Evolutionary conservation across 2,888 invertebrate genomes (phyloP), one percentile per base, ranked within the genome.

Genomic region (Chymomyza procnemis): DNA sequence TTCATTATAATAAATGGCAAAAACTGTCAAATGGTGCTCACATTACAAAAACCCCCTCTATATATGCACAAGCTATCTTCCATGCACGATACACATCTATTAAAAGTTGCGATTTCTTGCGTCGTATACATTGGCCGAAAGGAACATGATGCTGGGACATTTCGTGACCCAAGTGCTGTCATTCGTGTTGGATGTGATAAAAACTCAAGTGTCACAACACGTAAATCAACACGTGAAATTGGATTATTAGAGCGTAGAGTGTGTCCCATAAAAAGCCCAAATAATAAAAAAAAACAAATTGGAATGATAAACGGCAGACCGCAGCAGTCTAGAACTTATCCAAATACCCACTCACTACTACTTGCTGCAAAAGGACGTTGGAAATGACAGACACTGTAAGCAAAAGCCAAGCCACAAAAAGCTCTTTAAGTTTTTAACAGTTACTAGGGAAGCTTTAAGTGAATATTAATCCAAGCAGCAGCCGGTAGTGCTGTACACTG

Each of bases 171-270:
- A 41, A 12, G 34, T 41, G 34, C 34, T 9, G 34, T 41, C 34
- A 12, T 41, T 12, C 16, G 19, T 50, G 50, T 18, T 50, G 50
- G 50, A 19, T 50, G 16, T 4, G 19, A 18, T 21, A 26, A 19
- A 26, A 48, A 18, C 67, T 66, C 55, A 64, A 74, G 63, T 78
- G 71, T 77, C 72, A 64, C 59, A 67, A 73, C 66, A 73, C 64
- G 70, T 70, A 70, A 82, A 71, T 78, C 75, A 75, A 61, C 73
- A 59, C 55, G 63, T 55, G 55, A 79, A 70, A 79, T 79, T 73
- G 61, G 68, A 74, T 71, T 74, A 74, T 69, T 73, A 61, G 58
- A 67, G 58, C 61, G 63, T 60, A 48, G 66, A 30, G 71, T 21
- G 54, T 58, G 63, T 41, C 59, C 63, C 56, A 71, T 60, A 60